These are phyloP conservation scores for Bursaphelenchus okinawaensis DNA, from an alignment of 2,888 invertebrate species.

Conservation along the genomic window DNA sequence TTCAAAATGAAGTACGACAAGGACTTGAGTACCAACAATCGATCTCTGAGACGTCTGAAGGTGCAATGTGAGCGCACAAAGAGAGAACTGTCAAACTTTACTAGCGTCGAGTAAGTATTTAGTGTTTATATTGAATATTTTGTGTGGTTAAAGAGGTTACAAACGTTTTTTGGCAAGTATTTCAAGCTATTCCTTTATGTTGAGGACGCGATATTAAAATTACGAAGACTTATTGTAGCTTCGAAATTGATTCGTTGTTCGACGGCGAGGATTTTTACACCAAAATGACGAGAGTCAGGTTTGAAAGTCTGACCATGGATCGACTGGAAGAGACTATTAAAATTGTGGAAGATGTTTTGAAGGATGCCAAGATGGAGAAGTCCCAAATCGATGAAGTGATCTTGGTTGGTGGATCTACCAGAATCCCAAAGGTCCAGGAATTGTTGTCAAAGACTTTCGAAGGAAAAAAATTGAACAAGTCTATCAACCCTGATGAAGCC, in stretches of 20 bases:
- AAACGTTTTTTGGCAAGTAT: neutral
- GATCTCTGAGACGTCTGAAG: constrained; percentile 80
- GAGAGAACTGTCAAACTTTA: constrained; percentile 64
- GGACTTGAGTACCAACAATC: constrained; percentile 75
- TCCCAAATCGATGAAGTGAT: constrained; percentile 69
- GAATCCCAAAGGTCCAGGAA: constrained; percentile 95
- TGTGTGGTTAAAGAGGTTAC: constrained; percentile 71
- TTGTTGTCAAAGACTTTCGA: constrained; percentile 79
- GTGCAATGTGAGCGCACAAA: constrained; percentile 76
- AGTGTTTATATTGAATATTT: constrained; percentile 66
- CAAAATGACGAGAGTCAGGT: constrained; percentile 86
- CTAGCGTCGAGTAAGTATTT: constrained; percentile 58
- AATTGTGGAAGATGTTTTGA: constrained; percentile 87
- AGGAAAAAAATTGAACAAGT: constrained; percentile 88
- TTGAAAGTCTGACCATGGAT: constrained; percentile 75
- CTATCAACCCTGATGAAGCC: constrained; percentile 93
- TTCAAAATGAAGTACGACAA: constrained; percentile 70
- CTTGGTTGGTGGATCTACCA: constrained; percentile 80
- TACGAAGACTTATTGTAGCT: constrained; percentile 71
- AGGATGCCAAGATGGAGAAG: constrained; percentile 78
- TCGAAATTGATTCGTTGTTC: constrained; percentile 89
- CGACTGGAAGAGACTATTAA: constrained; percentile 92
- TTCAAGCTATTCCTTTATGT: too few species aligned
- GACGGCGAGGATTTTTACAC: constrained; percentile 96
- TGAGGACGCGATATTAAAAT: too few species aligned